Evolutionary conservation across 2,113 vertebrate genomes (phyloP).

Genomic region (Petaurus breviceps): DNA sequence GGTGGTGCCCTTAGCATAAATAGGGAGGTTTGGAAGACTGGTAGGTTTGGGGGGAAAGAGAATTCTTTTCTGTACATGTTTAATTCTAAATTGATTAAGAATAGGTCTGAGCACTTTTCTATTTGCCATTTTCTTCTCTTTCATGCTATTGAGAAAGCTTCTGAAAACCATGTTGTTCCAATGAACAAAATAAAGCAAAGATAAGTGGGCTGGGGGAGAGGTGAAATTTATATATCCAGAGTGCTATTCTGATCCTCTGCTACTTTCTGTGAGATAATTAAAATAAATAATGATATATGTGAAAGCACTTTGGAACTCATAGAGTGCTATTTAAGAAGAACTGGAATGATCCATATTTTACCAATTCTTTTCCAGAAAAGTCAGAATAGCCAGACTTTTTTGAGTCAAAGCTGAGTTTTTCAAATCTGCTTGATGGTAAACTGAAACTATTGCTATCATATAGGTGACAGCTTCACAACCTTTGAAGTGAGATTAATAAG

Average conservation of each 20-base stretch:
- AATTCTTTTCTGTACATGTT: background rate
- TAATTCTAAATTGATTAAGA: background rate
- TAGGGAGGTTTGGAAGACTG: background rate
- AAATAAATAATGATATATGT: background rate
- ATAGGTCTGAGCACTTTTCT: background rate
- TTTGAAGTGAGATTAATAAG: conserved; percentile 18
- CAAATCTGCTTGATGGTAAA: background rate
- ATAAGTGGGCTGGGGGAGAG: background rate
- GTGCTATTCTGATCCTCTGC: background rate
- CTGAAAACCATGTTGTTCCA: background rate
- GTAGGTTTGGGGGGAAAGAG: background rate
- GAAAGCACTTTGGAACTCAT: conserved; percentile 33
- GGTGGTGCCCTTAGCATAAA: background rate
- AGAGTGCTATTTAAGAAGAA: conserved; percentile 20
- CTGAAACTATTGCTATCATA: background rate
- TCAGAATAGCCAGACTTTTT: background rate
- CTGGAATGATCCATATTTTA: background rate
- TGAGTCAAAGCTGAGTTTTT: background rate
- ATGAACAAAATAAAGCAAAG: background rate
- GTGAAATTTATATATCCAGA: background rate
- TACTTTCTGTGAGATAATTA: background rate
- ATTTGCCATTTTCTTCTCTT: background rate
- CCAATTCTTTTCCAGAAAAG: conserved; percentile 5
- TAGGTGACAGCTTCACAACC: background rate
- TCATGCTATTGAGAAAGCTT: background rate